A percentile compares a stretch with the other conserved stretches of the same genome.
phyloP scores from a whole-genome alignment of 2,888 invertebrate genomes.

The Lycocerus yunnanus region DNA sequence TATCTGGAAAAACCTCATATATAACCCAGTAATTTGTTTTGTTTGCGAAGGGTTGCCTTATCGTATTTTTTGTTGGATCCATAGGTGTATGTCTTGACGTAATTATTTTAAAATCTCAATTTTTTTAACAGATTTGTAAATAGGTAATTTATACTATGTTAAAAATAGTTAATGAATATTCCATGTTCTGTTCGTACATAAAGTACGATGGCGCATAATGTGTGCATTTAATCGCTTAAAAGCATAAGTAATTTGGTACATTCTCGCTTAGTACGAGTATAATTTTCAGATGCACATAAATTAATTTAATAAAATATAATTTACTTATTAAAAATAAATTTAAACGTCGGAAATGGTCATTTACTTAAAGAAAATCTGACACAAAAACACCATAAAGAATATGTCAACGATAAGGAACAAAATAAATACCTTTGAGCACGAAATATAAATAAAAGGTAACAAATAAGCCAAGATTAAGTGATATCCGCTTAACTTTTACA shows the following conservation, averaged over 20 bases:
- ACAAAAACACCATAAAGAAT: not conserved
- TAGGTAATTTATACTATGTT: not conserved
- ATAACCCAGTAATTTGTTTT: not conserved
- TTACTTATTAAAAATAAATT: not conserved
- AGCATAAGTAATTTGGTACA: not conserved
- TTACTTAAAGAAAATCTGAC: not conserved
- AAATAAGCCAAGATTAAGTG: not conserved
- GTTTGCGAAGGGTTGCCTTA: not conserved
- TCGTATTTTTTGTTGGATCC: not conserved
- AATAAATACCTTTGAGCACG: not conserved
- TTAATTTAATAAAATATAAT: not conserved
- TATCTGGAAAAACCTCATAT: not conserved
- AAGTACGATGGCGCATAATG: not conserved
- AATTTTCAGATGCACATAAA: not conserved
- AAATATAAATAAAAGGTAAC: conserved; percentile 1
- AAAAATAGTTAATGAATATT: not conserved
- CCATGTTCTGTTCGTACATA: not conserved
- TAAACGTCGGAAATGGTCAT: not conserved
- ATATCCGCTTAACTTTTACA: not conserved
- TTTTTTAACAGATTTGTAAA: not conserved
- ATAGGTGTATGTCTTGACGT: not conserved
- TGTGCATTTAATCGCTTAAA: not conserved
- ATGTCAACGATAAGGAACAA: not conserved
- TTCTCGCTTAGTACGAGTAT: not conserved
- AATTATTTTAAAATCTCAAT: not conserved